These are phyloP conservation scores for Oryctes rhinoceros DNA, from an alignment of 1,140 invertebrate genomes.

Conservation along the genomic window DNA sequence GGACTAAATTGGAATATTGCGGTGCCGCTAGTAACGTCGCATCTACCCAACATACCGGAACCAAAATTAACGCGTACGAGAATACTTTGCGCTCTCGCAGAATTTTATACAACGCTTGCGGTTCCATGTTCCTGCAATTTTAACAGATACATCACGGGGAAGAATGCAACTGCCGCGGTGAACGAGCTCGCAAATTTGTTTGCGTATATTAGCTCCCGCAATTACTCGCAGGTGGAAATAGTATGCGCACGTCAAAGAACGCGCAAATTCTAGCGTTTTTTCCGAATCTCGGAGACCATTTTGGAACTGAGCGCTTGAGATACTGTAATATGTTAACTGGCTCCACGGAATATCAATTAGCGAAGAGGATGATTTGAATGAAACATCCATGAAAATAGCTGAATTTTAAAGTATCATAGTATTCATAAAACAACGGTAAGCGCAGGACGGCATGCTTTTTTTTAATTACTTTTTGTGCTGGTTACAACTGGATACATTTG, in stretches of 20 bases:
- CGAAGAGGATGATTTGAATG: too few relatives aligned
- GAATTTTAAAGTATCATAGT: too few relatives aligned
- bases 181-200: background rate
- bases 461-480: too few relatives aligned
- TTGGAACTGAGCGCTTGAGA: background rate
- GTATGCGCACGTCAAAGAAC: background rate
- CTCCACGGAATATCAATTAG: too few relatives aligned
- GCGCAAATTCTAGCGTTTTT: background rate
- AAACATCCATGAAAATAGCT: too few relatives aligned
- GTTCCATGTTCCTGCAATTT: constrained; percentile 14
- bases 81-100: constrained; percentile 19
- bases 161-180: background rate
- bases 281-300: background rate
- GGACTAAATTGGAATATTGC: constrained; percentile 33
- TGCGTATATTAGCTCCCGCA: constrained; percentile 15
- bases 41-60: background rate
- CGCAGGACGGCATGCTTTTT: too few relatives aligned
- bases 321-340: too few relatives aligned
- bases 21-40: background rate
- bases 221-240: background rate
- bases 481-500: too few relatives aligned
- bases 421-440: too few relatives aligned
- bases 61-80: constrained; percentile 32
- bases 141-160: constrained; percentile 18
- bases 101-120: constrained; percentile 20